Conservation (phyloP, 2,888 invertebrate species). For the Trissonchulus sp. region DNA sequence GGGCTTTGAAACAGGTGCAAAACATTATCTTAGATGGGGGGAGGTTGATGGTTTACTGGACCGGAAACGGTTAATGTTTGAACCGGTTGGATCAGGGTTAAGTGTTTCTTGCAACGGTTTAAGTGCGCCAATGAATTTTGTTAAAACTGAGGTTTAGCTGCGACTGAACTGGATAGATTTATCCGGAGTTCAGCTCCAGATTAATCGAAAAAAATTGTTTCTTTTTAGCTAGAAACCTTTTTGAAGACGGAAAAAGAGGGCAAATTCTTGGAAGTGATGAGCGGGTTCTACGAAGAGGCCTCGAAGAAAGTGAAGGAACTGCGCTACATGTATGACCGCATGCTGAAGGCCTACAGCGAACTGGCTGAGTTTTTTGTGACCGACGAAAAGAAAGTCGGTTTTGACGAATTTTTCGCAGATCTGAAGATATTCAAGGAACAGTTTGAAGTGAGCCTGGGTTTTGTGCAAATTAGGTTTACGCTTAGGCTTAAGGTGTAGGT, state of each 20-base stretch:
- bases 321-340: conserved; percentile 78
- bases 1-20: conserved; percentile 39
- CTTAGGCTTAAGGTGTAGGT: too few species aligned
- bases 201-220: too few species aligned
- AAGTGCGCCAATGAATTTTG: too few species aligned
- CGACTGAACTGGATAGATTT: too few species aligned
- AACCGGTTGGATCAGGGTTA: too few species aligned
- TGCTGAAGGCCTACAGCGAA: conserved; percentile 75
- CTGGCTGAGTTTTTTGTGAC: conserved; percentile 84
- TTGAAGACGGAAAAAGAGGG: conserved; percentile 73
- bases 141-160: too few species aligned
- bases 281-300: conserved; percentile 74
- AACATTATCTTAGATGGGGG: too few species aligned
- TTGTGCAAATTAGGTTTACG: too few species aligned
- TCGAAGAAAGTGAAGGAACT: conserved; percentile 63
- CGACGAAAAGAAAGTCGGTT: conserved; percentile 81
- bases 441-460: conserved; percentile 69
- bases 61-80: too few species aligned
- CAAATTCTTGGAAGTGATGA: conserved; percentile 77
- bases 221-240: conserved; percentile 73
- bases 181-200: too few species aligned
- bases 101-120: too few species aligned
- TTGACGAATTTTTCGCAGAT: conserved; percentile 92
- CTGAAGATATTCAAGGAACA: conserved; percentile 88
- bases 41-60: too few species aligned